A percentile compares a stretch with the other conserved stretches of the same genome.
These are phyloP conservation scores for Caenorhabditis doughertyi DNA, from an alignment of 2,888 invertebrate genomes.

Conservation along the genomic window DNA sequence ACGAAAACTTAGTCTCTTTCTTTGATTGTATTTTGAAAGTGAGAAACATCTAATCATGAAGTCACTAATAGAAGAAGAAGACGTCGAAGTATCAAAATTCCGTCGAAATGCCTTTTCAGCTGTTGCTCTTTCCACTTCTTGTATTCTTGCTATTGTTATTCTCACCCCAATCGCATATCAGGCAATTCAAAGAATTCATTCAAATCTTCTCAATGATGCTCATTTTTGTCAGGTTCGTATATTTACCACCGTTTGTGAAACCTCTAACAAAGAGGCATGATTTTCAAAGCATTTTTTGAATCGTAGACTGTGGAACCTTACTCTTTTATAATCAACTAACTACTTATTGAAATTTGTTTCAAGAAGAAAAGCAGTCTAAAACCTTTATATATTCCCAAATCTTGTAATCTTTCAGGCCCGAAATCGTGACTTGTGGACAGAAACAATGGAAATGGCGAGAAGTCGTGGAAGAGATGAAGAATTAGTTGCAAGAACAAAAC, in stretches of 20 bases:
- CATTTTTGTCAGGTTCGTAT: slow-evolving; percentile 79
- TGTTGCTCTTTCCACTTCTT: slow-evolving; percentile 81
- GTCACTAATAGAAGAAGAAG: slow-evolving; percentile 52
- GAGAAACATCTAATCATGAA: no score
- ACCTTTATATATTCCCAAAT: no score
- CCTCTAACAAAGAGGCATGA: no score
- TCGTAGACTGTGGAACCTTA: background rate
- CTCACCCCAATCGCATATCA: slow-evolving; percentile 81
- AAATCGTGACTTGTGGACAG: slow-evolving; percentile 81
- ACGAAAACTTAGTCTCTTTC: slow-evolving; percentile 9
- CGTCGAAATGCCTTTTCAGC: slow-evolving; percentile 78
- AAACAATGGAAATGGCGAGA: slow-evolving; percentile 77
- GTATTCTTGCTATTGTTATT: slow-evolving; percentile 80
- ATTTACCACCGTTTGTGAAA: no score
- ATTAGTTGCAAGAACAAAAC: slow-evolving; percentile 55
- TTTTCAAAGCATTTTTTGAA: no score
- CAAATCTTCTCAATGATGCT: slow-evolving; percentile 76
- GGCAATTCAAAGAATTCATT: slow-evolving; percentile 80
- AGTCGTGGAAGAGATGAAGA: slow-evolving; percentile 53
- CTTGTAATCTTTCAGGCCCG: slow-evolving; percentile 71
- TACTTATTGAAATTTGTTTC: no score
- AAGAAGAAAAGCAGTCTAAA: no score
- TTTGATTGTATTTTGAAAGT: background rate
- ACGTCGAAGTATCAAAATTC: slow-evolving; percentile 43
- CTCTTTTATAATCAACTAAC: no score